A percentile compares a stretch with the other conserved stretches of the same genome.
Conservation (phyloP, 2,888 invertebrate genomes). For the Chromoteleia sp. region DNA sequence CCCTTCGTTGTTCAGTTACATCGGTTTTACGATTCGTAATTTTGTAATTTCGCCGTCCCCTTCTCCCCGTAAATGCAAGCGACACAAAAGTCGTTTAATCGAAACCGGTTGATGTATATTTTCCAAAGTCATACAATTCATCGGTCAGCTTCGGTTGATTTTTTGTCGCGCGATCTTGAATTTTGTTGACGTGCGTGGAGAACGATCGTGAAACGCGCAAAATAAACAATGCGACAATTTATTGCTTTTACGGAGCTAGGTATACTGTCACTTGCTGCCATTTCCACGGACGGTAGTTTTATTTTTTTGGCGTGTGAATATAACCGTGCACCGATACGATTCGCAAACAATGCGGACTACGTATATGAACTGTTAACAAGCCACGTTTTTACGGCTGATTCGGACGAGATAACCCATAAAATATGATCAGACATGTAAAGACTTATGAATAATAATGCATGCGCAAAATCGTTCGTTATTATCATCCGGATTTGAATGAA, state of each 20-base stretch:
- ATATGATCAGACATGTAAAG: constrained; percentile 24
- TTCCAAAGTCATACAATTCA: constrained; percentile 1
- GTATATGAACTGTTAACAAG: constrained; percentile 23
- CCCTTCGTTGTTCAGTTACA: neutral
- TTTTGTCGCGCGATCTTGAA: constrained; percentile 26
- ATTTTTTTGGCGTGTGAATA: constrained; percentile 1
- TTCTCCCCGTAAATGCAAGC: no score
- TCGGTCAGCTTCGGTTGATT: constrained; percentile 7
- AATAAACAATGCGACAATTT: constrained; percentile 47
- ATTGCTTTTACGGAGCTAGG: constrained; percentile 32
- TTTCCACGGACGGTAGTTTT: constrained; percentile 15
- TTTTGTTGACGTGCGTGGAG: constrained; percentile 9
- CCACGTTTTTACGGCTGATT: constrained; percentile 30
- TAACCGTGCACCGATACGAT: neutral
- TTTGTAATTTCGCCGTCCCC: no score
- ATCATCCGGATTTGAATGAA: constrained; percentile 1
- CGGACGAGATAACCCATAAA: constrained; percentile 27
- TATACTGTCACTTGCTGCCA: constrained; percentile 26
- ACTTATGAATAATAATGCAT: constrained; percentile 16
- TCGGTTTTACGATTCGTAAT: no score
- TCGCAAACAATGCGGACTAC: constrained; percentile 9
- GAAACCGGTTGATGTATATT: no score
- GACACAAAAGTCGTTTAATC: no score
- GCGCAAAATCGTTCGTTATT: constrained; percentile 2
- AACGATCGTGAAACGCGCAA: constrained; percentile 19